Conservation (phyloP, 37 sponge, comb jelly and placozoan species). For the Trichoplax adhaerens region DNA sequence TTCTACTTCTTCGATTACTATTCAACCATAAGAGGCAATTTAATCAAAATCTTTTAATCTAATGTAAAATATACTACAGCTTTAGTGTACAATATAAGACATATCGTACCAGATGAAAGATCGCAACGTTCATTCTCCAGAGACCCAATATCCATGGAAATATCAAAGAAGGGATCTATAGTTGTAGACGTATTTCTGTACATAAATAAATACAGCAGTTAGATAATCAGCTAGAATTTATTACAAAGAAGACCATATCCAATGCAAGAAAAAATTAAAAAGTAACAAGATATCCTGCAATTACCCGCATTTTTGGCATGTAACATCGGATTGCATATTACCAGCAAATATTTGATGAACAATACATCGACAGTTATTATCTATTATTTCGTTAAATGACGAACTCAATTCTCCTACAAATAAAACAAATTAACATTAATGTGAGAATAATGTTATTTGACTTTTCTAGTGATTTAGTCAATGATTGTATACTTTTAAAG, state of each 20-base stretch:
- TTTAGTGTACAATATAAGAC: no score
- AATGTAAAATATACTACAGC: no score
- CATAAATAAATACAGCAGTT: not conserved
- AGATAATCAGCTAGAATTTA: not conserved
- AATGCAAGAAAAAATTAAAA: not conserved
- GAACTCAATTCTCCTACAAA: no score
- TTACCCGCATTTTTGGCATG: constrained; percentile 58
- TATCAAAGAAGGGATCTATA: constrained; percentile 89
- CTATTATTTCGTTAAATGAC: no score
- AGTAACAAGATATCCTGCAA: not conserved
- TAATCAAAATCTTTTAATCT: no score
- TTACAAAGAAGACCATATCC: not conserved
- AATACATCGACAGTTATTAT: constrained; percentile 25
- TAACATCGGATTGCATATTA: constrained; percentile 72
- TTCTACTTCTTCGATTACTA: no score
- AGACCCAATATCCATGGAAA: constrained; percentile 85
- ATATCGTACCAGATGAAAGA: no score
- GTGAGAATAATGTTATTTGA: no score
- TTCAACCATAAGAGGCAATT: no score
- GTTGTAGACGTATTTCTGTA: constrained; percentile 67
- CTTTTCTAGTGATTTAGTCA: no score
- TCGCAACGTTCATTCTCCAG: not conserved
- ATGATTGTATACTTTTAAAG: constrained; percentile 14
- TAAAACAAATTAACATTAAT: no score
- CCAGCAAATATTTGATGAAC: constrained; percentile 85